Evolutionary conservation across 2,797 vertebrate species (phyloP).

Genomic region (Tragopan temminckii): DNA sequence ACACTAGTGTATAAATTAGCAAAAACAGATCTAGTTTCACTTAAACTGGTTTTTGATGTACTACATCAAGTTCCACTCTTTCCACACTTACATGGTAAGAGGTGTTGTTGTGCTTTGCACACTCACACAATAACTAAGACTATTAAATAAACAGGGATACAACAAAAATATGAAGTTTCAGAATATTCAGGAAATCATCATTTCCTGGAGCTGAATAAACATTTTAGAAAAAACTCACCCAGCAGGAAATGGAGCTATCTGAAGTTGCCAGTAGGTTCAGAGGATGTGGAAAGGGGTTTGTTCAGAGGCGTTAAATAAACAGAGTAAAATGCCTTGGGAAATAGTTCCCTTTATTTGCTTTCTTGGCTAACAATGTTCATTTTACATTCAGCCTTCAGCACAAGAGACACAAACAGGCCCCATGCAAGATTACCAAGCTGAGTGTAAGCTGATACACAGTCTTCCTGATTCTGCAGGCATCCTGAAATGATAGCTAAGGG

Average conservation of each 20-base stretch:
- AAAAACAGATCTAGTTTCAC: conserved; percentile 19
- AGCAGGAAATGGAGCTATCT: conserved; percentile 75
- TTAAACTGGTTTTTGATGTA: neutral
- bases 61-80: neutral
- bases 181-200: conserved; percentile 74
- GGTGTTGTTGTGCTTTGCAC: conserved; percentile 11
- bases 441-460: neutral
- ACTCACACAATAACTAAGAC: conserved; percentile 23
- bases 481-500: neutral
- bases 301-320: conserved; percentile 66
- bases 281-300: conserved; percentile 62
- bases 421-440: conserved; percentile 39
- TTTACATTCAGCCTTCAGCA: conserved; percentile 40
- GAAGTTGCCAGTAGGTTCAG: conserved; percentile 64
- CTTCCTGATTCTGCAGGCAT: conserved; percentile 27
- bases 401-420: conserved; percentile 33
- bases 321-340: conserved; percentile 66
- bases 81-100: neutral
- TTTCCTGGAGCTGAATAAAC: conserved; percentile 68
- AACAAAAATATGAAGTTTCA: conserved; percentile 63
- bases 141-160: conserved; percentile 42
- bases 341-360: conserved; percentile 61
- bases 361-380: conserved; percentile 65
- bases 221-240: conserved; percentile 63
- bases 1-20: conserved; percentile 47